These are phyloP conservation scores for Vandiemenella viatica DNA, from an alignment of 2,888 invertebrate genomes.

Conservation along the genomic window DNA sequence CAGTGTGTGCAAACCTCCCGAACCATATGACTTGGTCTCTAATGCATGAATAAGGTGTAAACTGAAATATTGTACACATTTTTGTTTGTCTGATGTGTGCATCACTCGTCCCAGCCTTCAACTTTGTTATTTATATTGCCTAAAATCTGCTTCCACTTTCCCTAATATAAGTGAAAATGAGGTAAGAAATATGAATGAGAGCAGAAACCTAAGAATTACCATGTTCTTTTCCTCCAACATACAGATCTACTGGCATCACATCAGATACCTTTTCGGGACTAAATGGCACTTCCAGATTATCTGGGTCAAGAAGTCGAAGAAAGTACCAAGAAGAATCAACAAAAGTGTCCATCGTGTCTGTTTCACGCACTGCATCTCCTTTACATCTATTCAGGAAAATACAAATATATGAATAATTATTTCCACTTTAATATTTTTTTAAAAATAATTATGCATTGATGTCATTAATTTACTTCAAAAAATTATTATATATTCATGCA, in stretches of 20 bases:
- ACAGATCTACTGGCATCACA: conserved; percentile 80
- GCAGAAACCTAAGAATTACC: too few relatives aligned
- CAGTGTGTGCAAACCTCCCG: too few relatives aligned
- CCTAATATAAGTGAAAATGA: too few relatives aligned
- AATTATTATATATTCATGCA: too few relatives aligned
- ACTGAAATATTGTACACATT: too few relatives aligned
- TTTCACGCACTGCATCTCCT: conserved; percentile 59
- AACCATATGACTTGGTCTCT: too few relatives aligned
- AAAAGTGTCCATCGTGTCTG: conserved; percentile 99
- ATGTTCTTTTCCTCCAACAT: conserved; percentile 96
- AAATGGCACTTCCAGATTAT: conserved; percentile 57
- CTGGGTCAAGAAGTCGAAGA: conserved; percentile 72
- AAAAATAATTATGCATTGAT: not conserved
- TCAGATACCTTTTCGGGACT: conserved; percentile 37
- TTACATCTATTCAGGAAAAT: conserved; percentile 33
- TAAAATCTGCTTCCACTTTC: too few relatives aligned
- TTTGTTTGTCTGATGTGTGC: too few relatives aligned
- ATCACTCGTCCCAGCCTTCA: too few relatives aligned
- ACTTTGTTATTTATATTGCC: too few relatives aligned
- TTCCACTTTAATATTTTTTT: not conserved
- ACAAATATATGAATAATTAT: not conserved
- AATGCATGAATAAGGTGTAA: too few relatives aligned
- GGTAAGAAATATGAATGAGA: too few relatives aligned
- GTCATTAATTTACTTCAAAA: not conserved
- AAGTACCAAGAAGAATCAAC: conserved; percentile 99